Evolutionary conservation across 2,113 vertebrate genomes (phyloP).

Genomic region (Pogona vitticeps): DNA sequence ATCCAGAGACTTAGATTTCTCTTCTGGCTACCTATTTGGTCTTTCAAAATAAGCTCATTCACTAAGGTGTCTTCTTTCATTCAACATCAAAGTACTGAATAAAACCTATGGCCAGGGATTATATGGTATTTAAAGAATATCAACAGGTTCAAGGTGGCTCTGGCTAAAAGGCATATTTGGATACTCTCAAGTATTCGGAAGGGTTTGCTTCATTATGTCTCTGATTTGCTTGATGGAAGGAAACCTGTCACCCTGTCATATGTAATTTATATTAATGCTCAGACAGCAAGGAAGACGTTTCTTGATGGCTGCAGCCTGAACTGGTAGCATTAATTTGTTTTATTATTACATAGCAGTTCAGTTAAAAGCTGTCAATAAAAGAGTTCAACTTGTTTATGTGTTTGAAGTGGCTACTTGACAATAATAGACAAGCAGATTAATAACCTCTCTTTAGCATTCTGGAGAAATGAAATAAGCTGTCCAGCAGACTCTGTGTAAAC

Average conservation of each 20-base stretch:
- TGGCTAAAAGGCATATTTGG: too few relatives aligned
- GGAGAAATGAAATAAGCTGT: constrained; percentile 14
- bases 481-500: not conserved
- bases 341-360: not conserved
- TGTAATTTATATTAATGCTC: constrained; percentile 23
- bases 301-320: not conserved
- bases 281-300: constrained; percentile 31
- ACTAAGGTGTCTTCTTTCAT: too few relatives aligned
- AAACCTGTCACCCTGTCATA: constrained; percentile 13
- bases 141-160: too few relatives aligned
- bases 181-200: too few relatives aligned
- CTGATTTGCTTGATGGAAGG: not conserved
- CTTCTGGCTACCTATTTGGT: too few relatives aligned
- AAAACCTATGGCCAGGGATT: too few relatives aligned
- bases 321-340: not conserved
- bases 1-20: too few relatives aligned
- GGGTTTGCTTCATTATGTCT: too few relatives aligned
- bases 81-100: too few relatives aligned
- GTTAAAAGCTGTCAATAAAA: constrained; percentile 20
- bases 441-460: not conserved
- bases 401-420: constrained; percentile 16
- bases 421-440: not conserved
- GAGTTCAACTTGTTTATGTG: not conserved
- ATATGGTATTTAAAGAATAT: too few relatives aligned
- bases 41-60: too few relatives aligned